Evolutionary conservation across 2,888 invertebrate species (phyloP), one percentile per base, ranked within the genome.

Genomic region (Trimorus sp.): DNA sequence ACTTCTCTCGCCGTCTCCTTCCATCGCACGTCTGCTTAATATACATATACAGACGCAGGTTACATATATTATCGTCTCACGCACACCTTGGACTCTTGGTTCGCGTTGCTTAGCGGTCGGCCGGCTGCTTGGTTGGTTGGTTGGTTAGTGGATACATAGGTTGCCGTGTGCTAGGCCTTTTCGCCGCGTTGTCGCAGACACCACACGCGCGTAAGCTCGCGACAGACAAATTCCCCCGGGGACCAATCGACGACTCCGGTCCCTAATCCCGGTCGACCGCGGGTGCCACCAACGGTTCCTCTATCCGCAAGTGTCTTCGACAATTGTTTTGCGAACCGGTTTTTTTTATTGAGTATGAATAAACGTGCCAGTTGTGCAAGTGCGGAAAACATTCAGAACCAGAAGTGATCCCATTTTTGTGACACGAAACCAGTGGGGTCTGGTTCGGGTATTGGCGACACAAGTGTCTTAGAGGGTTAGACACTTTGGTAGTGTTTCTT

Each of bases 121-220:
- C 66, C 77, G 78, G 70, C 79, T 84, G 82, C 83, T 84, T 88
- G 85, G 63, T 80, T 84, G 26, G n/a, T n/a, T n/a, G 79, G 84
- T 84, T 88, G 85, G 87, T 87, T 88, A 88, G 88, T 90, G 88
- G 87, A 87, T 89, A 89, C 88, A 85, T 88, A 87, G 86, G 87
- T 87, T 87, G 86, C 79, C 83, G 79, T 84, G 69, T 81, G 86
- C 84, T 82, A 83, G 80, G 83, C 82, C 81, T 76, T 60, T 69
- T 86, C 84, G 84, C 79, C 78, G 78, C 75, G 82, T 76, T 73
- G 70, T 62, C 76, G 73, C 79, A 68, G 76, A 71, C 71, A 78
- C 73, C 78, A 75, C 74, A 74, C 82, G 65, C 82, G 82, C 74
- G 79, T 59, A 53, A 60, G 73, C 66, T 66, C 71, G 62, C 73